phyloP scores from a whole-genome alignment of 1,140 invertebrate genomes.

The Drosophila sp. region DNA sequence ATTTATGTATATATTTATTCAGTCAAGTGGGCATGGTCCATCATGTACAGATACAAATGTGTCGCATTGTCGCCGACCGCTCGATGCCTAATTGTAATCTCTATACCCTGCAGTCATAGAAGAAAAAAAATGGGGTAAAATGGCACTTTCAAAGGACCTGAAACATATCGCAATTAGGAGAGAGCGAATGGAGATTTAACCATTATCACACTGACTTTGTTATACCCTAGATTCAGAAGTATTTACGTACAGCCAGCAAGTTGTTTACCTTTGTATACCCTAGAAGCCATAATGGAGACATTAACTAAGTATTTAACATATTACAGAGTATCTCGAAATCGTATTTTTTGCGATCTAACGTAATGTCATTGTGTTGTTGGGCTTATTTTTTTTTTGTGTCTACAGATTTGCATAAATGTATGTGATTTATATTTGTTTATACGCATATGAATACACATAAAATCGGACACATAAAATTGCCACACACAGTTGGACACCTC shows the following conservation, averaged over 20 bases:
- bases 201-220: too few relatives aligned
- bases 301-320: too few relatives aligned
- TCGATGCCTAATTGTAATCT: too few relatives aligned
- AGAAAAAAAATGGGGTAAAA: too few relatives aligned
- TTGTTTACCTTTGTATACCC: too few relatives aligned
- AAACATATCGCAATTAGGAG: too few relatives aligned
- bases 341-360: neutral
- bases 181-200: too few relatives aligned
- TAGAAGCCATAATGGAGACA: too few relatives aligned
- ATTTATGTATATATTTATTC: neutral
- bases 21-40: neutral
- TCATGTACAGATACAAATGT: neutral
- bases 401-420: slow-evolving; percentile 12
- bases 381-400: neutral
- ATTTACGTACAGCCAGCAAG: too few relatives aligned
- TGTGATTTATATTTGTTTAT: slow-evolving; percentile 79
- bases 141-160: too few relatives aligned
- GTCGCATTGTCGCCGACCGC: neutral
- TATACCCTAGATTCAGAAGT: too few relatives aligned
- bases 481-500: neutral
- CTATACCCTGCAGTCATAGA: too few relatives aligned
- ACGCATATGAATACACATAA: slow-evolving; percentile 68
- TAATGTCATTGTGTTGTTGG: neutral
- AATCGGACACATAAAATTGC: slow-evolving; percentile 7
- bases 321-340: neutral